A percentile compares a stretch with the other conserved stretches of the same genome.
These are phyloP conservation scores for Phyllopteryx taeniolatus DNA, from an alignment of 2,113 vertebrate species.

Conservation along the genomic window DNA sequence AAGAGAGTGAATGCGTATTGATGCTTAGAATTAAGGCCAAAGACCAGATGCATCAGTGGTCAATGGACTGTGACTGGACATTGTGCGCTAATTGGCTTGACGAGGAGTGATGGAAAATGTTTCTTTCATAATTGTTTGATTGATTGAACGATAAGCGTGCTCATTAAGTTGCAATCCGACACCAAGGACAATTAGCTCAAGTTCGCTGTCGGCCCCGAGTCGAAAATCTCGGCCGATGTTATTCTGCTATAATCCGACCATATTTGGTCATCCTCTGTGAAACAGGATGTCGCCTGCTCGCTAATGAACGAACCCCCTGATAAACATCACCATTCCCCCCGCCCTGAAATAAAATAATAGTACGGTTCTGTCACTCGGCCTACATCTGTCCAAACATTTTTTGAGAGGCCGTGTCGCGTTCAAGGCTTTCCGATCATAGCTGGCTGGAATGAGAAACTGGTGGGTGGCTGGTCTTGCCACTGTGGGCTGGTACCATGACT, in stretches of 20 bases:
- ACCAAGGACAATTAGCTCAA: background rate
- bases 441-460: conserved; percentile 39
- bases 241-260: background rate
- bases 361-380: background rate
- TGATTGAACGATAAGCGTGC: background rate
- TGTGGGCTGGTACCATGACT: conserved; percentile 50
- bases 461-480: conserved; percentile 32
- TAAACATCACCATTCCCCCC: background rate
- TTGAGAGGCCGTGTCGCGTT: conserved; percentile 23
- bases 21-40: conserved; percentile 20
- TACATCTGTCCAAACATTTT: conserved; percentile 4
- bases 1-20: conserved; percentile 32
- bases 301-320: background rate
- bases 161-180: background rate
- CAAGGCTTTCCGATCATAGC: conserved; percentile 40
- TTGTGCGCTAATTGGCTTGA: background rate
- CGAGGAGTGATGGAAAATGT: background rate
- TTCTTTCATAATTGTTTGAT: background rate
- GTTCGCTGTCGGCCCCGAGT: background rate
- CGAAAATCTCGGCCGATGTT: background rate
- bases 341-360: background rate
- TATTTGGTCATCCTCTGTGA: background rate
- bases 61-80: conserved; percentile 16
- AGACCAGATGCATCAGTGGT: conserved; percentile 26
- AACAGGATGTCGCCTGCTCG: background rate